Evolutionary conservation across 2,888 invertebrate genomes (phyloP), one percentile per base, ranked within the genome.

Genomic region (Drosophila ustulata): DNA sequence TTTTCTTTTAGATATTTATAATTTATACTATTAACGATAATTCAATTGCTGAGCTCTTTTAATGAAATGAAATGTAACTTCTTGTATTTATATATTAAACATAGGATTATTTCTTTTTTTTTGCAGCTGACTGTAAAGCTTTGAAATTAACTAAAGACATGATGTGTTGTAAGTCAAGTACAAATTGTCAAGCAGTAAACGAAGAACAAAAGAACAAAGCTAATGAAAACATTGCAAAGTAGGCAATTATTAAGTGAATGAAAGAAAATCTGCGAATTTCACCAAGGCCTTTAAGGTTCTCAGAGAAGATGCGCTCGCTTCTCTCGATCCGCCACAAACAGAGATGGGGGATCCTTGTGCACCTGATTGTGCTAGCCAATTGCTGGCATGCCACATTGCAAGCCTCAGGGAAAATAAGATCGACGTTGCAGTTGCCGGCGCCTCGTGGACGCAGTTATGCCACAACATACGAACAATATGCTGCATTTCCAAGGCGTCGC

Each of bases 401-500:
- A 49, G 52, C 50, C 6, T 39, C 43, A 3, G 13, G 4, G 34
- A 61, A 73, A 11, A 47, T 53, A 30, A 51, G 52, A 43, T 51
- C 78, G n/a, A 45, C 63, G 1, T 26, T 59, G n/a, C 75, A 88
- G 39, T 55, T 78, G 7, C 25, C 76, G 26, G 61, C 71, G 30
- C 82, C 88, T 4, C 86, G 88, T 8, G 89, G 86, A 45, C 87
- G 83, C 6, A 83, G 84, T 63, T 83, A 89, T 57, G 78, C 82
- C 9, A 85, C 82, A 32, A 82, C 88, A 9, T 82, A 88, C 58
- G 89, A 90, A 26, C 90, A 91, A 51, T 92, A 90, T 64, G 80
- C 91, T 23, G 91, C 91, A 3, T 92, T 92, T 84, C 92, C 91
- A 4, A 89, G 91, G 67, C 89, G 92, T 5, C 88, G 92, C 7